Percentiles rank a stretch among this genome's conserved stretches.
Evolutionary conservation across 2,888 invertebrate genomes (phyloP).

Genomic region (Arge pagana): DNA sequence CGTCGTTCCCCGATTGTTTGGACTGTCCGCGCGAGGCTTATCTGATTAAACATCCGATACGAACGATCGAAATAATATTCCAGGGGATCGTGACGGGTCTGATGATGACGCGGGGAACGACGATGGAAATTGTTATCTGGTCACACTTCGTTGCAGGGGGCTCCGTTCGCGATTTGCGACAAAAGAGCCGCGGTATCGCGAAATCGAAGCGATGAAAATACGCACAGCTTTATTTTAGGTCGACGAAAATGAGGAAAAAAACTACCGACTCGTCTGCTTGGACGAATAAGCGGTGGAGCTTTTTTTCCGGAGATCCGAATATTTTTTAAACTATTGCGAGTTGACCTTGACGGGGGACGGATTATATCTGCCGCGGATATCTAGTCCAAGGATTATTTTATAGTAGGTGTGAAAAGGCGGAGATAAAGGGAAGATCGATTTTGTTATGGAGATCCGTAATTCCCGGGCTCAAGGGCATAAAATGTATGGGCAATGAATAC

Average conservation of each 20-base stretch:
- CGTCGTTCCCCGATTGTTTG: too few relatives aligned
- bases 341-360: too few relatives aligned
- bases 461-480: slow-evolving; percentile 33
- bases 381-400: slow-evolving; percentile 11
- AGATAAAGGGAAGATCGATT: slow-evolving; percentile 38
- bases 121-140: slow-evolving; percentile 18
- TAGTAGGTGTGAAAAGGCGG: slow-evolving; percentile 23
- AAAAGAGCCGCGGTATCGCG: too few relatives aligned
- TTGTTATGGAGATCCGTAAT: slow-evolving; percentile 38
- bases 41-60: background rate
- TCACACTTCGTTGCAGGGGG: slow-evolving; percentile 12
- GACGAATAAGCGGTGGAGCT: background rate
- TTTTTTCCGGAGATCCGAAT: too few relatives aligned
- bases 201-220: background rate
- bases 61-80: slow-evolving; percentile 14
- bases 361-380: too few relatives aligned
- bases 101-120: slow-evolving; percentile 8
- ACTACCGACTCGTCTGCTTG: background rate
- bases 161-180: background rate
- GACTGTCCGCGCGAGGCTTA: slow-evolving; percentile 8
- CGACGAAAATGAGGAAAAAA: background rate
- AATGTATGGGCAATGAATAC: slow-evolving; percentile 40
- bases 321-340: too few relatives aligned
- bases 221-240: background rate
- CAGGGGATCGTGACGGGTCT: slow-evolving; percentile 10